These are phyloP conservation scores for Bovichtus variegatus DNA, from an alignment of 2,797 vertebrate species.

Conservation along the genomic window DNA sequence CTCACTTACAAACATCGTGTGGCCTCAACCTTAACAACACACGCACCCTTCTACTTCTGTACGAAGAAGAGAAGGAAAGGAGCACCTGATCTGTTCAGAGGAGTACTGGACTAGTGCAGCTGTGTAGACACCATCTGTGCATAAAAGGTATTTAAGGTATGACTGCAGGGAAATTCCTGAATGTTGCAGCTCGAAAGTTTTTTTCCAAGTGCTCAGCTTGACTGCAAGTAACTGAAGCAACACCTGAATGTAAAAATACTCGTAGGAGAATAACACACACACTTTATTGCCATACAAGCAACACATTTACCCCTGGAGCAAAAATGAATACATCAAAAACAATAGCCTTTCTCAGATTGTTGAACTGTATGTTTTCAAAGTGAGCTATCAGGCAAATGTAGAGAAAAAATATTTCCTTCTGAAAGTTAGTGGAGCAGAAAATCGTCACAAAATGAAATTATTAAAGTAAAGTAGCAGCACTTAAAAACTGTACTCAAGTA, in stretches of 20 bases:
- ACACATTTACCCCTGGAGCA: background rate
- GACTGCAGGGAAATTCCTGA: conserved; percentile 34
- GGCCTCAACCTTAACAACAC: conserved; percentile 16
- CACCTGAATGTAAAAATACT: background rate
- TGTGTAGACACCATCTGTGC: conserved; percentile 54
- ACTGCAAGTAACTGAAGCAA: background rate
- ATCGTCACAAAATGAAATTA: background rate
- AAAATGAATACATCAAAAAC: background rate
- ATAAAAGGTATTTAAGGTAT: conserved; percentile 66
- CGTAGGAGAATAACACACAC: no score
- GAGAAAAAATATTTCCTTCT: background rate
- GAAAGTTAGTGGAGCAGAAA: background rate
- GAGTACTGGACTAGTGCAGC: conserved; percentile 45
- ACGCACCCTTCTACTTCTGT: conserved; percentile 19
- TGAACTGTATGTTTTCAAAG: background rate
- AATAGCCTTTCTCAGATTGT: background rate
- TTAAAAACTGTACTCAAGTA: background rate
- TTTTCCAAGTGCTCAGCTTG: conserved; percentile 3
- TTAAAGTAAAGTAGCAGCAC: background rate
- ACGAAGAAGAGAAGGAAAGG: conserved; percentile 26
- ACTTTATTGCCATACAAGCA: background rate
- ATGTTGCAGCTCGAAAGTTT: conserved; percentile 18
- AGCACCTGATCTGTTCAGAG: conserved; percentile 46
- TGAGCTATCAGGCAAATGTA: background rate
- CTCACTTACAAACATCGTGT: conserved; percentile 16